Evolutionary conservation across 2,888 invertebrate species (phyloP).

Genomic region (Calephelis perditalis): DNA sequence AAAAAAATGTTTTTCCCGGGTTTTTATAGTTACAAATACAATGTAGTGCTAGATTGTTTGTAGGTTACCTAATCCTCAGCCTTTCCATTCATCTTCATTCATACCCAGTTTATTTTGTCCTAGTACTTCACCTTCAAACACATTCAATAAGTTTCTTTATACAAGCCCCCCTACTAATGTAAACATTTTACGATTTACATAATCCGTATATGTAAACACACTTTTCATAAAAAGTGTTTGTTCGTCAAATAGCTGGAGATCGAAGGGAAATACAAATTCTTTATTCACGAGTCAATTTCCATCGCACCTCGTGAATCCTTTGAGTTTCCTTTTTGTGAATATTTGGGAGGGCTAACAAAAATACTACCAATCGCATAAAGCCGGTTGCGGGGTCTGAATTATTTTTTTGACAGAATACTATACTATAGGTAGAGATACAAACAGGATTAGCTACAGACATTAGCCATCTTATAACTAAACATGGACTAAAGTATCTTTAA

Average conservation of each 20-base stretch:
- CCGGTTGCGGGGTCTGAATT: too few species aligned
- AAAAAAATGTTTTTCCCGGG: too few species aligned
- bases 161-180: slow-evolving; percentile 1
- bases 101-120: background rate
- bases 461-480: too few species aligned
- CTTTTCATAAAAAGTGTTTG: slow-evolving; percentile 8
- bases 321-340: slow-evolving; percentile 1
- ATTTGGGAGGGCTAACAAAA: background rate
- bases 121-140: background rate
- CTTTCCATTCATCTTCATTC: background rate
- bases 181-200: slow-evolving; percentile 9
- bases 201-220: slow-evolving; percentile 9
- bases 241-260: slow-evolving; percentile 6
- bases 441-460: too few species aligned
- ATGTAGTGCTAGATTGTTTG: too few species aligned
- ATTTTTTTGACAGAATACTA: too few species aligned
- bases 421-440: too few species aligned
- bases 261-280: slow-evolving; percentile 6
- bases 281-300: slow-evolving; percentile 9
- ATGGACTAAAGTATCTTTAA: too few species aligned
- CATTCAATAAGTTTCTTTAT: background rate
- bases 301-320: slow-evolving; percentile 2
- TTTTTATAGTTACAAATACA: too few species aligned
- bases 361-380: slow-evolving; percentile 1
- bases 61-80: background rate